Percentiles rank a stretch among this genome's conserved stretches.
Conservation (phyloP, 1,140 invertebrate genomes). For the Pollicipes pollicipes region DNA sequence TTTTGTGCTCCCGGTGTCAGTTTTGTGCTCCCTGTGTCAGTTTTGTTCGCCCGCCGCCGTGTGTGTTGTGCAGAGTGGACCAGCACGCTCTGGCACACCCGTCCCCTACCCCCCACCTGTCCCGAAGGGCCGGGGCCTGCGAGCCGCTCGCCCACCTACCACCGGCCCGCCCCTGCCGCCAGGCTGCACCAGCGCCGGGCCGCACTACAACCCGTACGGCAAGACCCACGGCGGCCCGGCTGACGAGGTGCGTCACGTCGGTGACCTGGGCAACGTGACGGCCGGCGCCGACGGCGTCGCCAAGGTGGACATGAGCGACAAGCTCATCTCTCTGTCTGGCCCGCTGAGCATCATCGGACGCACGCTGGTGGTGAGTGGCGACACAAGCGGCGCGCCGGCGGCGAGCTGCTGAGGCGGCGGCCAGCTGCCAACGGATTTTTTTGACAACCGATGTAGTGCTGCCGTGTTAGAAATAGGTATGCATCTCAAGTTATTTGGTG, state of each 20-base stretch:
- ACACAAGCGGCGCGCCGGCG: not conserved
- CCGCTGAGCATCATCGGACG: conserved; percentile 65
- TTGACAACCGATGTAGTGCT: no score
- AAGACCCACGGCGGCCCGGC: conserved; percentile 70
- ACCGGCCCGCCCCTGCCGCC: not conserved
- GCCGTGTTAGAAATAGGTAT: no score
- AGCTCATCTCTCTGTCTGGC: conserved; percentile 50
- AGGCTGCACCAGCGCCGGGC: conserved; percentile 83
- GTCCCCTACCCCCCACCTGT: no score
- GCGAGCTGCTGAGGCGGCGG: not conserved
- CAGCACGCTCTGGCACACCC: no score
- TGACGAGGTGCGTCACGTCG: conserved; percentile 56
- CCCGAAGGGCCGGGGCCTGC: no score
- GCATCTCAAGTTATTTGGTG: no score
- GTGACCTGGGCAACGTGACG: conserved; percentile 79
- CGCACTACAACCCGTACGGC: conserved; percentile 81
- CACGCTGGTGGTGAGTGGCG: conserved; percentile 56
- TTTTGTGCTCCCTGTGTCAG: no score
- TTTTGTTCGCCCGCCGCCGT: no score
- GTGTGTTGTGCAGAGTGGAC: no score
- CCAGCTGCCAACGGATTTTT: not conserved
- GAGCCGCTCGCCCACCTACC: no score
- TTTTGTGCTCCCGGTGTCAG: no score
- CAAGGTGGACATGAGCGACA: conserved; percentile 56
- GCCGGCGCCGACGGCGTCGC: conserved; percentile 52